Base-by-base conservation (phyloP, 37 sponge, comb jelly and placozoan species). In the Agelas oroides region DNA sequence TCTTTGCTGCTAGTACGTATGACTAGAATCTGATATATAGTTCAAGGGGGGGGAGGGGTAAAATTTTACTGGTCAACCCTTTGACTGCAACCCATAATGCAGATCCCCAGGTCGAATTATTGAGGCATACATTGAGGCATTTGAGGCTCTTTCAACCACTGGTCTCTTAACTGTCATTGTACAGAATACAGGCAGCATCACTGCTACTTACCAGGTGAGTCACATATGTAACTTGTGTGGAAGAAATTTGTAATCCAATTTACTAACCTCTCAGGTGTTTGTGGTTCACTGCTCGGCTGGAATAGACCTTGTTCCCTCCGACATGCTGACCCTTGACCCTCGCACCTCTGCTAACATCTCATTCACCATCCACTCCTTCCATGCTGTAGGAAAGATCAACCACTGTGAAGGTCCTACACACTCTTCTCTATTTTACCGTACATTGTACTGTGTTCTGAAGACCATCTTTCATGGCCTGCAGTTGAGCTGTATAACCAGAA, bases 241-340 rank as follows among this genome's bases (percentile, higher is more conserved):
- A 16, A 20, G 25, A 23, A 24, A n/a, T 65, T 13, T 27, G 28
- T 25, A 27, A 14, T 65, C 23, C n/a, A n/a, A 65, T 25, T 65
- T 54, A 15, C 52, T 3, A 11, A 24, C 24, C 8, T 57, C 24
- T 11, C 54, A 92, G 87, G 87, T 94, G 40, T 89, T 68, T 32
- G 81, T 94, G 52, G 67, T 72, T n/a, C 87, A 94, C 55, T 94
- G 94, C 37, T 87, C 94, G n/a, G 90, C 94, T 79, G 94, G 94
- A 0, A 69, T 94, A 18, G 94, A 94, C 46, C 73, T 75, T 35
- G 70, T 94, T 5, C 84, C 94, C 12, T 70, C 84, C 23, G 34
- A 87, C 20, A 46, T 73, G 30, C 16, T 90, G 19, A 79, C 78
- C 23, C 67, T 94, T 16, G 84, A 94, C 32, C 90, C 94, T 16